Base-by-base conservation (phyloP, 2,888 invertebrate genomes). In the Prenolepis imparis region DNA sequence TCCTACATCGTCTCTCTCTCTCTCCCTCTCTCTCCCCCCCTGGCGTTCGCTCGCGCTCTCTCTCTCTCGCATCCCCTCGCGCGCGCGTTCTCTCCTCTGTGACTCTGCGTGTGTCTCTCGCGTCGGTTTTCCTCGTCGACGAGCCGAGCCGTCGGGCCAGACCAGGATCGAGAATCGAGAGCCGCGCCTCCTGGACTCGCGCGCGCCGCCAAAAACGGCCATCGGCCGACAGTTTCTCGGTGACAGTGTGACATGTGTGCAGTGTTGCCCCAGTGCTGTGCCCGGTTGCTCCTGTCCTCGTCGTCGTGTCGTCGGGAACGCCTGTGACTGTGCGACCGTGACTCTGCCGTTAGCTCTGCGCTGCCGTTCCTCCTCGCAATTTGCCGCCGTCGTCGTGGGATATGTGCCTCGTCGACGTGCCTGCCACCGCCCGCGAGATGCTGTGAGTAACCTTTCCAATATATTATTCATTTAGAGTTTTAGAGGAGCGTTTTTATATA, bases 161-260 rank as follows among this genome's bases (percentile, higher is more conserved):
- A n/a, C n/a, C n/a, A n/a, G n/a, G n/a, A n/a, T n/a, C n/a, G n/a
- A n/a, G n/a, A n/a, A n/a, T 28, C 52, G 61, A 63, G 52, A 59
- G 67, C 68, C 80, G 63, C 67, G 73, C 81, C 68, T 70, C 63
- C 68, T 64, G 72, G 52, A 68, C 61, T 21, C 70, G 48, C 55
- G 36, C 67, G 48, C 78, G 61, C 48, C 55, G 57, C 61, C 39
- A 18, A 67, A 64, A 61, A 66, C 77, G 78, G 70, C 15, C 67
- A 28, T 44, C 44, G 32, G 32, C 48, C 48, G 8, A 2, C 48
- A 8, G 28, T n/a, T n/a, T 36, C 36, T 36, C 72, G 70, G 88
- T 90, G 89, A 90, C 86, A 90, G 90, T 90, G 90, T 90, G 90
- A 39, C 39, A 90, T 90, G 88, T 87, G 90, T 52, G n/a, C 8